Base-by-base conservation (phyloP, 2,797 vertebrate genomes). In the Uromys caudimaculatus region DNA sequence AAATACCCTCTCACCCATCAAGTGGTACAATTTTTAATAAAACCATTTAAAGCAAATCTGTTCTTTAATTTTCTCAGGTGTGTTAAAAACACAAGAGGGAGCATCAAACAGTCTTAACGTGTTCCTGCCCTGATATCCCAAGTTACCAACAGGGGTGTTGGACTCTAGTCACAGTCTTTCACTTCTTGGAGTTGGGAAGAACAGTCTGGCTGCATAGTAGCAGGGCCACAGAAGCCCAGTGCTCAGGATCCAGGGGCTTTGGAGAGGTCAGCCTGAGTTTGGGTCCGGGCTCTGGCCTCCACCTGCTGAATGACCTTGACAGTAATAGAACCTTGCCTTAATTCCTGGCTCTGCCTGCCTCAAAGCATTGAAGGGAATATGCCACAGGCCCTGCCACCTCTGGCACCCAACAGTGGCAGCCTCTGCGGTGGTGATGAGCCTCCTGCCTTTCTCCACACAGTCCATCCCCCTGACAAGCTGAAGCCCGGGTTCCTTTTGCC, bases 11-110 rank as follows among this genome's bases (percentile, higher is more conserved):
- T 98, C 96, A 97, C 91, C 95, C 97, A 98, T 98, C 98, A 98
- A 95, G 95, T 98, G 98, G 98, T 98, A 98, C 98, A 98, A 95
- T 99, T 99, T 99, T 98, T 98, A 99, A 99, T 99, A 99, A 99
- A 99, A 98, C 81, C 97, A 94, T 98, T 96, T 98, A 98, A 99
- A 98, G 98, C 90, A 95, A 95, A 92, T 83, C 44, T 95, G 93
- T 82, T 87, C 84, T 97, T 77, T 97, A 52, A 86, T 96, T 97
- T 75, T 78, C 73, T 41, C 81, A 91, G 94, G 91, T 91, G 44
- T 95, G 86, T 84, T 93, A 10, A 95, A 97, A 93, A 54, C 56
- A 38, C 50, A 52, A 62, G 0, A 54, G 62, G 44, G 82, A n/a
- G 64, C 52, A 13, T 87, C 27, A 71, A 75, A 82, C 76, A 13